Conservation (phyloP, 2,113 vertebrate genomes). For the Paradoxurus hermaphroditus region DNA sequence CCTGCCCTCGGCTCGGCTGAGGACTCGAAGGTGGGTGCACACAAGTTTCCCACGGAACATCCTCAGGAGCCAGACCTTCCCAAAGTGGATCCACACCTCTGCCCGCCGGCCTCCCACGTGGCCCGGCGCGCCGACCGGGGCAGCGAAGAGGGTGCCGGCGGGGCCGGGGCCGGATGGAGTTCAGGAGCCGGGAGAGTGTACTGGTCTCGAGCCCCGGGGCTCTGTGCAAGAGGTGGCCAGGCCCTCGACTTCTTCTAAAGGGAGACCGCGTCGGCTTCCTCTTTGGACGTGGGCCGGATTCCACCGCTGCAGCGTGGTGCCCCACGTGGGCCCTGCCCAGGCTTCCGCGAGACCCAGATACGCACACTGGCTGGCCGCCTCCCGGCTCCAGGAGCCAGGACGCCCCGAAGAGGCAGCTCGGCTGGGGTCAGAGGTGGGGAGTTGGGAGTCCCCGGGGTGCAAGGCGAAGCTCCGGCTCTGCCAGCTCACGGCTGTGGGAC, state of each 20-base stretch:
- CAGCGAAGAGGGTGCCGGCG: not conserved
- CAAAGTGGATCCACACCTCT: not conserved
- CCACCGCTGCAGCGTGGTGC: rapidly evolving
- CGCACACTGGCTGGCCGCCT: not conserved
- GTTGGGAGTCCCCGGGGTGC: not conserved
- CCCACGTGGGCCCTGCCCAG: not conserved
- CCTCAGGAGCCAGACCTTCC: not conserved
- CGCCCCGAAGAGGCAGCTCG: not conserved
- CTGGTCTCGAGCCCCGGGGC: not conserved
- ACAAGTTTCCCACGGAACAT: not conserved
- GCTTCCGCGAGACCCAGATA: not conserved
- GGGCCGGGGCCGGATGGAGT: not conserved
- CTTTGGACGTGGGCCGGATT: rapidly evolving
- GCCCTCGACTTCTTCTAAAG: not conserved
- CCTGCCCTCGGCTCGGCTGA: not conserved
- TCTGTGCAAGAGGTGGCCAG: not conserved
- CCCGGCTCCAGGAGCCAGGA: not conserved
- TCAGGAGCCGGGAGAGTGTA: not conserved
- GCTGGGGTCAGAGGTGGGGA: not conserved
- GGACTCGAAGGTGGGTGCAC: not conserved
- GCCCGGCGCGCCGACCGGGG: rapidly evolving
- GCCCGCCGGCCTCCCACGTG: not conserved
- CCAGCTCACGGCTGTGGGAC: not conserved
- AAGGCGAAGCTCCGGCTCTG: not conserved
- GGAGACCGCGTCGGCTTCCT: rapidly evolving